Percentiles rank a stretch among this genome's conserved stretches.
These are phyloP conservation scores for Oopsacas minuta DNA, from an alignment of 37 sponge, comb jelly and placozoan species.

Conservation along the genomic window DNA sequence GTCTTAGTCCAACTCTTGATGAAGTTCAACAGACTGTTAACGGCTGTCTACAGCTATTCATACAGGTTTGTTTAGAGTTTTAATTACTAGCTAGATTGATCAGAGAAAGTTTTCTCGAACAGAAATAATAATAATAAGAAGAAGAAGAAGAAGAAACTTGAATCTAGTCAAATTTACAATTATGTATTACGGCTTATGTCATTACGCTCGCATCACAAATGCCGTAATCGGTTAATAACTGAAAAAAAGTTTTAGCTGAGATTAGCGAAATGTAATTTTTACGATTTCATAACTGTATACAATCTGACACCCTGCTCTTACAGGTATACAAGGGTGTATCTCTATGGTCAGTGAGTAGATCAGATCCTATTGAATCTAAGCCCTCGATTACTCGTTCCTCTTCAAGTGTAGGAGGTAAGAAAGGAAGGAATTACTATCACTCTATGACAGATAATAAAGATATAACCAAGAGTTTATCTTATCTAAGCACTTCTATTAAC, in stretches of 20 bases:
- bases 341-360: neutral
- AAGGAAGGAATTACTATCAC: slow-evolving; percentile 33
- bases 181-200: no score
- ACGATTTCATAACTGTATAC: no score
- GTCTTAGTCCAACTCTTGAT: slow-evolving; percentile 72
- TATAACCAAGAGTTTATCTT: slow-evolving; percentile 48
- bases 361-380: neutral
- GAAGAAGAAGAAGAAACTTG: no score
- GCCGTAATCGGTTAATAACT: no score
- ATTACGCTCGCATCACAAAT: no score
- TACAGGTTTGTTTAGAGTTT: slow-evolving; percentile 42
- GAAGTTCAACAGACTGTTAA: slow-evolving; percentile 84
- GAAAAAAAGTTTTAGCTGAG: no score
- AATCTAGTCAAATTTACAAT: no score
- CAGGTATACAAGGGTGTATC: neutral
- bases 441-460: slow-evolving; percentile 82
- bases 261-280: no score
- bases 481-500: slow-evolving; percentile 50
- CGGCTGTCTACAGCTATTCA: slow-evolving; percentile 45
- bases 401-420: neutral
- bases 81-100: no score
- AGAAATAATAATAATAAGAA: no score
- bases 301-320: no score
- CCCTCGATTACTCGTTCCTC: neutral
- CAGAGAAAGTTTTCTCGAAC: no score